Evolutionary conservation across 2,888 invertebrate genomes (phyloP).

Genomic region (Luffia ferchaultella): DNA sequence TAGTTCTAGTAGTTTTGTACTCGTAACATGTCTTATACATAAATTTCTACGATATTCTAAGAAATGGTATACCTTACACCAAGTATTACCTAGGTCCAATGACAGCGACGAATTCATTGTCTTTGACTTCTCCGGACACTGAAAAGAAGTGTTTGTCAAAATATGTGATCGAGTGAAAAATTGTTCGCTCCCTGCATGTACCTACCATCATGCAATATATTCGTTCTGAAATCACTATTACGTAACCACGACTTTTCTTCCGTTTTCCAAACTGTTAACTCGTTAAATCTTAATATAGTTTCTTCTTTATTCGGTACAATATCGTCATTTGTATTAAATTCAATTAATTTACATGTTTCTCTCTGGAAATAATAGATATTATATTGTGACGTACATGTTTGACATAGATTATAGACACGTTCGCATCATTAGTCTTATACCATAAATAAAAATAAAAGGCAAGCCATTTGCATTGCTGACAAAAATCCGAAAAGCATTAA

Average conservation of each 20-base stretch:
- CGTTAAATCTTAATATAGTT: slow-evolving; percentile 14
- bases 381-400: no score
- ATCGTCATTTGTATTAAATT: slow-evolving; percentile 6
- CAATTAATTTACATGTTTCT: background rate
- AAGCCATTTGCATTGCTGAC: no score
- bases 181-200: background rate
- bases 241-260: slow-evolving; percentile 46
- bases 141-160: slow-evolving; percentile 7
- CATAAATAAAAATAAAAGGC: no score
- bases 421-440: no score
- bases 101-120: slow-evolving; percentile 45
- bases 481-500: no score
- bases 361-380: background rate
- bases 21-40: no score
- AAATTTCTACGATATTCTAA: no score
- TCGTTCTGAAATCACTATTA: background rate
- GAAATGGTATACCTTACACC: no score
- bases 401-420: no score
- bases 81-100: slow-evolving; percentile 47
- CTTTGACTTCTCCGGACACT: slow-evolving; percentile 42
- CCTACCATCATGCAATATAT: background rate
- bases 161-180: background rate
- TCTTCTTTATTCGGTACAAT: slow-evolving; percentile 6
- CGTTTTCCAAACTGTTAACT: slow-evolving; percentile 42
- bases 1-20: no score